These are phyloP conservation scores for Silurus asotus DNA, from an alignment of 2,113 vertebrate species.

Conservation along the genomic window DNA sequence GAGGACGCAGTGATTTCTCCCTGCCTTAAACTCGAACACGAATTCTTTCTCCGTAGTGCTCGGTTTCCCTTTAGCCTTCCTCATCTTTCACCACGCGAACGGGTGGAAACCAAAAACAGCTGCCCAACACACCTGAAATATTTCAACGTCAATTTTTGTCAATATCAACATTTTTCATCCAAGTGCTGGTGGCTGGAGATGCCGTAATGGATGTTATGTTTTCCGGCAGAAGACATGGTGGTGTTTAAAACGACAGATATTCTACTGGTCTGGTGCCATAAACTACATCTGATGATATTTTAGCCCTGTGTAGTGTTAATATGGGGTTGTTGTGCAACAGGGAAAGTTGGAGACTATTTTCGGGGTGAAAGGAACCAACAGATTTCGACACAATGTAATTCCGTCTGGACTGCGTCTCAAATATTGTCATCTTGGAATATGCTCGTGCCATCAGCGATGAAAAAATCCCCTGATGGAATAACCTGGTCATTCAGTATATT, in stretches of 20 bases:
- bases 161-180: too few relatives aligned
- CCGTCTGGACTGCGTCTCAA: too few relatives aligned
- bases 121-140: not conserved
- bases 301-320: not conserved
- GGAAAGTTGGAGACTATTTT: too few relatives aligned
- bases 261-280: not conserved
- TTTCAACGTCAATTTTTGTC: too few relatives aligned
- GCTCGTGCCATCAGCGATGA: too few relatives aligned
- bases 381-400: too few relatives aligned
- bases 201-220: not conserved
- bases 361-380: too few relatives aligned
- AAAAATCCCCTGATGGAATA: too few relatives aligned
- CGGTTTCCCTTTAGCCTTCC: slow-evolving; percentile 78
- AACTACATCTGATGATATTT: not conserved
- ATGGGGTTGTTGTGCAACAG: too few relatives aligned
- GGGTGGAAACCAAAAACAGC: not conserved
- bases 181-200: not conserved
- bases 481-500: too few relatives aligned
- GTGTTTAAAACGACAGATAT: not conserved
- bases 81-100: slow-evolving; percentile 73
- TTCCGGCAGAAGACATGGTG: not conserved
- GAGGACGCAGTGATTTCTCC: slow-evolving; percentile 78
- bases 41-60: slow-evolving; percentile 82
- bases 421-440: too few relatives aligned
- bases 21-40: slow-evolving; percentile 83